Base-by-base conservation (phyloP, 2,797 vertebrate species). In the Alectoris magna region DNA sequence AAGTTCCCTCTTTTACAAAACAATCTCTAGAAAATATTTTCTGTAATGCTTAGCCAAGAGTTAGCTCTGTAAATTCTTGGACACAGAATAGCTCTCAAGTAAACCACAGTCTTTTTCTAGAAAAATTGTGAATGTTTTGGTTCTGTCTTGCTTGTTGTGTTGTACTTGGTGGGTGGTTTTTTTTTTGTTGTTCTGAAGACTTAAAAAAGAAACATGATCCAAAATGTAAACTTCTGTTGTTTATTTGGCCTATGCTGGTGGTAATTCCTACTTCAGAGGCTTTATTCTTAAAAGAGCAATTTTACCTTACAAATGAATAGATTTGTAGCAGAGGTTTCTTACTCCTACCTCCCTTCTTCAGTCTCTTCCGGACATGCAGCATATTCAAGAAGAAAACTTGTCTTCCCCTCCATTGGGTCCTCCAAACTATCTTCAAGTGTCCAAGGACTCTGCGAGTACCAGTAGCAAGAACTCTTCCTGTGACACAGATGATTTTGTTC, bases 381-480 rank as follows among this genome's bases (percentile, higher is more conserved):
- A 98, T 64, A 98, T 99, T 87, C 98, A 98, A 56, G 99, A 99
- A 95, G 99, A 99, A 44, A 98, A 98, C 68, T 97, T 99, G 74
- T 98, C 99, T 44, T 99, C 99, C 11, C 99, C 99, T 81, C 99
- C 99, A 1, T 91, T 99, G 77, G 99, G 98, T 64, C 98, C 99
- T 77, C 99, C 99, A 44, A 99, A 98, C 98, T 99, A 98, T 93
- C 98, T 99, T 87, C 99, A 99, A 96, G 98, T 99, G 91, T 99
- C 99, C 95, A 99, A 99, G 96, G 99, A 99, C 92, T 99, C 99
- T 41, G 98, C 98, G 76, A 99, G 99, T 97, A 99, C 98, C 96
- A 99, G 99, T 97, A 99, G 99, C 96, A 99, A 99, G 98, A 99
- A 99, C 97, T 99, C 99, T 8, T 99, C 99, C 69, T 98, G 98